These are phyloP conservation scores for Drosophila gaucha DNA, from an alignment of 2,888 invertebrate genomes.

Conservation along the genomic window DNA sequence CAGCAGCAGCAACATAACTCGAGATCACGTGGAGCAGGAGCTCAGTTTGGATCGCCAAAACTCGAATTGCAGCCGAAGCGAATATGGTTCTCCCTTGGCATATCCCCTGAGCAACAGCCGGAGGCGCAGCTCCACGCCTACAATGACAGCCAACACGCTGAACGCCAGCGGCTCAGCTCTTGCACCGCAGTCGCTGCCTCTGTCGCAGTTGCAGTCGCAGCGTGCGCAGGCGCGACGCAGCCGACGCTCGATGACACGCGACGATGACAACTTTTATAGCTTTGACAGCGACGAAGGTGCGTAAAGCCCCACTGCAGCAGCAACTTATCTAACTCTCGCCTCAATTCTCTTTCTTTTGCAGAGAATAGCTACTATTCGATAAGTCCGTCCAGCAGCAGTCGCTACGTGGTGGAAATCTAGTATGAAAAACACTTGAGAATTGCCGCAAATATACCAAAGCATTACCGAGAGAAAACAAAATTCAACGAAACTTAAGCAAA, in stretches of 20 bases:
- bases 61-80: constrained; percentile 72
- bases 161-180: not conserved
- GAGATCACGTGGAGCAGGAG: constrained; percentile 3
- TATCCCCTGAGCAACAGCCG: constrained; percentile 65
- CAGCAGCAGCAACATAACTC: not conserved
- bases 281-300: constrained; percentile 84
- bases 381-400: constrained; percentile 81
- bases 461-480: not conserved
- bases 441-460: not conserved
- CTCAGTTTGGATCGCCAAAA: constrained; percentile 61
- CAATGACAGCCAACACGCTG: constrained; percentile 14
- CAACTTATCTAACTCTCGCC: not conserved
- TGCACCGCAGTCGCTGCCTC: constrained; percentile 10
- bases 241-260: constrained; percentile 79
- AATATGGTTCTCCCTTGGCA: constrained; percentile 82
- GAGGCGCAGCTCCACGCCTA: constrained; percentile 69
- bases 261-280: constrained; percentile 83
- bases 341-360: constrained; percentile 41
- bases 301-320: constrained; percentile 9
- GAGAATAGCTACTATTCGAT: constrained; percentile 82
- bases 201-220: constrained; percentile 20
- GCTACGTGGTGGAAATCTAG: constrained; percentile 80
- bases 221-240: constrained; percentile 54
- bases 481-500: not conserved
- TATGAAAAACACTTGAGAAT: not conserved